A percentile compares a stretch with the other conserved stretches of the same genome.
phyloP scores from a whole-genome alignment of 2,888 invertebrate species.

The Emmelina monodactyla region DNA sequence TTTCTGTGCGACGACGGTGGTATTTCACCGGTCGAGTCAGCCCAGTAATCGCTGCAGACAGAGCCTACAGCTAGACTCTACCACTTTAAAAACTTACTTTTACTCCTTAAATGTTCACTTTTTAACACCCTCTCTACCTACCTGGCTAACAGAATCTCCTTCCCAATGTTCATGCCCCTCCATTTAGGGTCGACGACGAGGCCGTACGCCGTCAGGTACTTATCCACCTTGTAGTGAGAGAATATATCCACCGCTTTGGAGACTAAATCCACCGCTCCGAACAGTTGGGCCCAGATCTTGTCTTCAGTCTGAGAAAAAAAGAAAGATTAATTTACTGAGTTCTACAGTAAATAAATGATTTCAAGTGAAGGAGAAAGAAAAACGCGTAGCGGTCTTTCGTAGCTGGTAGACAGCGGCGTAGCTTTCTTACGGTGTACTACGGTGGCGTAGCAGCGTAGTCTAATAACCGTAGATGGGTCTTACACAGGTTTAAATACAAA shows the following conservation, averaged over 20 bases:
- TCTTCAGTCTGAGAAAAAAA: constrained; percentile 35
- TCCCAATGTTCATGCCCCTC: constrained; percentile 49
- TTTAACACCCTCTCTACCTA: constrained; percentile 19
- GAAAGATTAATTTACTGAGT: neutral
- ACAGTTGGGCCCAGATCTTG: constrained; percentile 42
- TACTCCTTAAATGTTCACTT: too few relatives aligned
- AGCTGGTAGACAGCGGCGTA: neutral
- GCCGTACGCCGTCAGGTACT: constrained; percentile 51
- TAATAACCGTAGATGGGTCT: too few relatives aligned
- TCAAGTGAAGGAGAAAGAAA: neutral
- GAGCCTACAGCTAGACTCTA: neutral
- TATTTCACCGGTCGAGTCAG: too few relatives aligned
- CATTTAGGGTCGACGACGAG: constrained; percentile 50
- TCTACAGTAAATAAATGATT: neutral
- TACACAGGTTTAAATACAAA: too few relatives aligned
- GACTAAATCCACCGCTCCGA: constrained; percentile 53
- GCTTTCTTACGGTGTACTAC: too few relatives aligned
- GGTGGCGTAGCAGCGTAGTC: too few relatives aligned
- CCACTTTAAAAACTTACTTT: too few relatives aligned
- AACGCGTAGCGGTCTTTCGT: neutral
- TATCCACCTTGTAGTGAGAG: constrained; percentile 35
- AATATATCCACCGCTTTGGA: constrained; percentile 41
- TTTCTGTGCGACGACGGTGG: too few relatives aligned
- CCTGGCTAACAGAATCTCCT: constrained; percentile 47
- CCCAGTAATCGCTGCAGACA: too few relatives aligned